Base-by-base conservation (phyloP, 1,140 invertebrate genomes). In the Microvelia longipes region DNA sequence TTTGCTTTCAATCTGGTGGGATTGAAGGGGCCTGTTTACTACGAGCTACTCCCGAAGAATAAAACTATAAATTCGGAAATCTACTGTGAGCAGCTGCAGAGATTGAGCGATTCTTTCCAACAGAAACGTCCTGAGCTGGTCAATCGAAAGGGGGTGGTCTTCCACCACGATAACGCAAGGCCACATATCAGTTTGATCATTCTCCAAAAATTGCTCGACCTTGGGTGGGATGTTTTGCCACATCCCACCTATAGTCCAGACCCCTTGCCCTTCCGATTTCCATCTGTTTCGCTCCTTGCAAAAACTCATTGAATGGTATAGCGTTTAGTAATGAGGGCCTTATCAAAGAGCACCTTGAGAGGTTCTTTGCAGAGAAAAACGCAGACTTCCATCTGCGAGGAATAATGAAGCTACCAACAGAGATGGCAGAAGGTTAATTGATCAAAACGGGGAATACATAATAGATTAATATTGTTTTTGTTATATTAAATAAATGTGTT, bases 161-260 rank as follows among this genome's bases (percentile, higher is more conserved):
- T 78, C 69, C 74, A 79, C 65, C 75, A 77, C 24, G 76, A 79
- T 73, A 80, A 80, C 70, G 75, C 76, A 60, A 76, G 75, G 69
- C 75, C 74, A 75, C 75, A 78, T 73, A 77, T 75, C 63, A 66
- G 30, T 71, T 70, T 75, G 29, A 29, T 70, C 2, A 74, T 68
- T 66, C 73, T 66, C 0, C 71, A 74, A 71, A 77, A 76, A 68
- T 67, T 81, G 63, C 60, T 66, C 61, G 74, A 81, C 75, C 74
- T 81, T 70, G 76, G 75, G 66, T 82, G 77, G 80, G 76, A 81
- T 69, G 75, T 79, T 73, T 70, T 82, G 62, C 68, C 73, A 69
- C 79, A 82, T 75, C 78, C 78, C 75, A 78, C 78, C 67, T 82
- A 80, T 75, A 78, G n/a, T n/a, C n/a, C n/a, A n/a, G n/a, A n/a